Evolutionary conservation across 2,797 vertebrate genomes (phyloP).

Genomic region (Crocidura indochinensis): DNA sequence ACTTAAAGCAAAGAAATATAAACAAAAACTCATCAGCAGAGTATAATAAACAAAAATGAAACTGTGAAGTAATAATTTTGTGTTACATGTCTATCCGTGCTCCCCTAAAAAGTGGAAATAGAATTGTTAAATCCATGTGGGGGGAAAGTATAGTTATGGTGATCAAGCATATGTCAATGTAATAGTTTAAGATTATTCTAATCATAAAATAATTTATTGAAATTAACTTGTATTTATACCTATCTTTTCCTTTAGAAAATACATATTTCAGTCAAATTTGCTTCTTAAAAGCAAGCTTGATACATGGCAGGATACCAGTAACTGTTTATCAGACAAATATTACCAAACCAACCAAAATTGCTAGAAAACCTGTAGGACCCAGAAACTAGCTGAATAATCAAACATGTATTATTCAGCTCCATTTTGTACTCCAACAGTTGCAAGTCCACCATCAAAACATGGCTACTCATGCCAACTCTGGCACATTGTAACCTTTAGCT

Average conservation of each 20-base stretch:
- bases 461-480: neutral
- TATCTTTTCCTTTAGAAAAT: neutral
- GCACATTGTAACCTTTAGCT: neutral
- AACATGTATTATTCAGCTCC: neutral
- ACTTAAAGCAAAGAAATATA: too few relatives aligned
- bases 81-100: neutral
- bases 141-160: too few relatives aligned
- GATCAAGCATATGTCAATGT: too few relatives aligned
- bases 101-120: slow-evolving; percentile 9
- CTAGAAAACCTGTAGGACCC: neutral
- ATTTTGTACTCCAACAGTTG: neutral
- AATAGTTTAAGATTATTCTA: slow-evolving; percentile 55
- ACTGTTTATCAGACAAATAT: slow-evolving; percentile 17
- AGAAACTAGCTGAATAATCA: neutral
- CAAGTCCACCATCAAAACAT: slow-evolving; percentile 34
- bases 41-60: too few relatives aligned
- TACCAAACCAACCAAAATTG: slow-evolving; percentile 19
- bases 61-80: too few relatives aligned
- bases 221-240: slow-evolving; percentile 36
- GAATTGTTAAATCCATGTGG: neutral
- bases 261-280: slow-evolving; percentile 33
- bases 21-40: too few relatives aligned
- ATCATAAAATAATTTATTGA: slow-evolving; percentile 13
- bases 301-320: slow-evolving; percentile 25
- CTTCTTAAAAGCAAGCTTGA: slow-evolving; percentile 33